Evolutionary conservation across 2,888 invertebrate genomes (phyloP).

Genomic region (Rhagonycha fulva): DNA sequence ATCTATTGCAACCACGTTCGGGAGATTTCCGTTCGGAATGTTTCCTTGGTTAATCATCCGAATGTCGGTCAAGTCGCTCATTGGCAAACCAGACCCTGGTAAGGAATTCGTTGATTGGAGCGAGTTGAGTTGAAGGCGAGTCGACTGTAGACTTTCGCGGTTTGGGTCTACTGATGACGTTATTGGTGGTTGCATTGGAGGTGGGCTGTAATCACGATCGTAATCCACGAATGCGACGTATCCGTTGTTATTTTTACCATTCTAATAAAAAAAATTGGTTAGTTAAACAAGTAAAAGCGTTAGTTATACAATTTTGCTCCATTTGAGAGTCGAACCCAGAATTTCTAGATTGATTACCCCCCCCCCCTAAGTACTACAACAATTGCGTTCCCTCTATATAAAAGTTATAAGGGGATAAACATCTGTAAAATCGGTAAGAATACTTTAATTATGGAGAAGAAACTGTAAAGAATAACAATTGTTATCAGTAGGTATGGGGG

Average conservation of each 20-base stretch:
- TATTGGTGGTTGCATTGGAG: slow-evolving; percentile 63
- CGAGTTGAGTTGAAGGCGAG: slow-evolving; percentile 54
- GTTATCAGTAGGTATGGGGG: no score
- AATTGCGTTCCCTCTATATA: no score
- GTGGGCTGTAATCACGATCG: slow-evolving; percentile 86
- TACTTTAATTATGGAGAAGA: no score
- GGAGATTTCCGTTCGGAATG: slow-evolving; percentile 50
- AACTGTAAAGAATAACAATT: no score
- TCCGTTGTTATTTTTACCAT: slow-evolving; percentile 81
- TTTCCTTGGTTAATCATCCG: slow-evolving; percentile 44
- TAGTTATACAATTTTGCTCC: no score
- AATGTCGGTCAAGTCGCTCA: slow-evolving; percentile 51
- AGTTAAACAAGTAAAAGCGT: no score
- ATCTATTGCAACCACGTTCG: slow-evolving; percentile 62
- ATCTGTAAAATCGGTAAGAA: no score
- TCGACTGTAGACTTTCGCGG: slow-evolving; percentile 53
- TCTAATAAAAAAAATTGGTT: slow-evolving; percentile 54
- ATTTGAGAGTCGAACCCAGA: no score
- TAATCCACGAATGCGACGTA: slow-evolving; percentile 90
- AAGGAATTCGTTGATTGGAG: slow-evolving; percentile 49
- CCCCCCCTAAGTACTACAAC: no score
- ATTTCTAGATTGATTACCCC: no score
- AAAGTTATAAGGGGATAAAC: no score
- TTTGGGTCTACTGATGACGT: slow-evolving; percentile 58
- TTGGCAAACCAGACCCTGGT: slow-evolving; percentile 45